phyloP scores from a whole-genome alignment of 2,113 vertebrate genomes.

The Mixornis gularis region DNA sequence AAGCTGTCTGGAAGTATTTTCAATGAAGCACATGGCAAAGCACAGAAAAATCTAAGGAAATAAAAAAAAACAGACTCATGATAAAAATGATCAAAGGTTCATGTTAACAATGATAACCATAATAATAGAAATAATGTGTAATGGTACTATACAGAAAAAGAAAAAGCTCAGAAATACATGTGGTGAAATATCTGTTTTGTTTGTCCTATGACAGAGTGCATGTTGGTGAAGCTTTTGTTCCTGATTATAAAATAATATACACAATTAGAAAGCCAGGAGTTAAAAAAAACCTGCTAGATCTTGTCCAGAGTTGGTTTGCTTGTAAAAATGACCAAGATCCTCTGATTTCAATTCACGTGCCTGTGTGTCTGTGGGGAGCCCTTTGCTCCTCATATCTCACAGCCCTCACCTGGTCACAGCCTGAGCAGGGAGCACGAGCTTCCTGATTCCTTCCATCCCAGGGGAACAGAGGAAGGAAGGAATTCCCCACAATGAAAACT shows the following conservation, averaged over 20 bases:
- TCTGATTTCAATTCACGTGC: not conserved
- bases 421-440: accelerated
- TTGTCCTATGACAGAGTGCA: not conserved
- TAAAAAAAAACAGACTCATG: not conserved
- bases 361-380: not conserved
- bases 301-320: not conserved
- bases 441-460: not conserved
- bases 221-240: not conserved
- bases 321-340: not conserved
- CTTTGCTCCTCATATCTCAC: accelerated
- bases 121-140: not conserved
- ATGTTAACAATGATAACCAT: not conserved
- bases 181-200: not conserved
- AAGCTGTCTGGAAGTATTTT: not conserved
- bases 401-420: not conserved
- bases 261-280: not conserved
- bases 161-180: conserved; percentile 19
- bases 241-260: conserved; percentile 7
- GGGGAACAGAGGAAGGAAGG: not conserved
- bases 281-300: not conserved
- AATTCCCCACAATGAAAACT: not conserved
- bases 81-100: conserved; percentile 4
- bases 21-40: not conserved
- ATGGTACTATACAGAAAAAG: not conserved
- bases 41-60: not conserved